These are phyloP conservation scores for Carabus problematicus DNA, from an alignment of 2,888 invertebrate genomes.

Conservation along the genomic window DNA sequence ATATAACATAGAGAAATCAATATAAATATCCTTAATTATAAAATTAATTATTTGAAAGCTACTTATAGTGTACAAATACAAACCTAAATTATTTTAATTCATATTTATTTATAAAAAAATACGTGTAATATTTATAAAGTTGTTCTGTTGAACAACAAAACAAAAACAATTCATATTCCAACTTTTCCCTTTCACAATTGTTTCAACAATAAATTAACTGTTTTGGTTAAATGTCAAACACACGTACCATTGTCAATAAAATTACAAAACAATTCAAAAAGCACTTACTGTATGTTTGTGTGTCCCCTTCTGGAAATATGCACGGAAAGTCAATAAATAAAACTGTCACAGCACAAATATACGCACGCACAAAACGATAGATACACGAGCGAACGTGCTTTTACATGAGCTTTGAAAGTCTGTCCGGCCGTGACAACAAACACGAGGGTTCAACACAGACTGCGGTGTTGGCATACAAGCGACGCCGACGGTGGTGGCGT, in stretches of 20 bases:
- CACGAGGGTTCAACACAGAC: conserved; percentile 18
- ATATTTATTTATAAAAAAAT: too few relatives aligned
- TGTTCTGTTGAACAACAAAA: too few relatives aligned
- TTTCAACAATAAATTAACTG: too few relatives aligned
- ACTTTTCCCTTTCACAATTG: too few relatives aligned
- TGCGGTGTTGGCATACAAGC: not conserved
- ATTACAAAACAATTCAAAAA: not conserved
- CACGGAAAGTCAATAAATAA: conserved; percentile 4
- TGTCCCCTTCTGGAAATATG: conserved; percentile 7
- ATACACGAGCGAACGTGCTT: not conserved
- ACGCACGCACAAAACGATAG: not conserved
- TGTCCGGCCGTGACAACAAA: not conserved
- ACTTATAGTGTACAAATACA: too few relatives aligned
- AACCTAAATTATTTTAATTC: too few relatives aligned
- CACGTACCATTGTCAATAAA: not conserved
- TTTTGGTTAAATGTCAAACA: not conserved
- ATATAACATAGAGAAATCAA: too few relatives aligned
- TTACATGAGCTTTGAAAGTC: not conserved
- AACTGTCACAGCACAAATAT: conserved; percentile 1
- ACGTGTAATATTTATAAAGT: too few relatives aligned
- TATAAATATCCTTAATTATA: too few relatives aligned
- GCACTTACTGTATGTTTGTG: not conserved
- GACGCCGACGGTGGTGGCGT: too few relatives aligned
- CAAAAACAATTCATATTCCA: too few relatives aligned
- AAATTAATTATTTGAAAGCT: too few relatives aligned